Conservation (phyloP, 2,113 vertebrate species). For the Notarius quadriscutis region DNA sequence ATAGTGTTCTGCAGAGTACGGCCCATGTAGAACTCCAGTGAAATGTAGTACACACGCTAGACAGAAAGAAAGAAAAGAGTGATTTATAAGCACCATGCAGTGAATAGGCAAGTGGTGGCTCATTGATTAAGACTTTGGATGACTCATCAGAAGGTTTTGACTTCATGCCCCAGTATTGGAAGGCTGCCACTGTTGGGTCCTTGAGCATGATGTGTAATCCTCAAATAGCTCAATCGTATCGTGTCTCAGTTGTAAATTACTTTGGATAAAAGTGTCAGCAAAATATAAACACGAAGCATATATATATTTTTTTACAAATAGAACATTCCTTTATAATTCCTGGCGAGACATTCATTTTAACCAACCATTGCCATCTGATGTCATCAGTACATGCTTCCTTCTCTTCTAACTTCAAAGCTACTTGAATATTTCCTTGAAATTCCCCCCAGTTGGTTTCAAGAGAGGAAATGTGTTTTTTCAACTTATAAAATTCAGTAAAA, state of each 20-base stretch:
- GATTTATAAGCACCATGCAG: neutral
- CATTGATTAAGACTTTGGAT: neutral
- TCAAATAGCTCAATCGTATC: neutral
- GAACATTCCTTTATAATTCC: neutral
- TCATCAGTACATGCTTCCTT: neutral
- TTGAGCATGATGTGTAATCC: neutral
- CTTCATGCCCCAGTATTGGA: too few relatives aligned
- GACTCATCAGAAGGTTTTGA: neutral
- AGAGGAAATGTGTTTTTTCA: neutral
- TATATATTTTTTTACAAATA: too few relatives aligned
- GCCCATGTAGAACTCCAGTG: slow-evolving; percentile 79
- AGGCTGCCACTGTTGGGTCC: neutral
- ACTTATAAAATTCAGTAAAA: neutral
- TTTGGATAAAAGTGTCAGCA: neutral
- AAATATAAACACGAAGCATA: neutral
- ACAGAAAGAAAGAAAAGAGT: neutral
- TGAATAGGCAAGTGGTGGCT: neutral
- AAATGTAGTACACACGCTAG: slow-evolving; percentile 78
- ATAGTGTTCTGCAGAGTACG: slow-evolving; percentile 78
- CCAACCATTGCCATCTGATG: neutral
- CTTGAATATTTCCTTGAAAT: neutral
- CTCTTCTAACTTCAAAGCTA: neutral
- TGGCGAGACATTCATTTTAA: neutral
- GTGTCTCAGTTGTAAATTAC: neutral
- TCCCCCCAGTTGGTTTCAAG: neutral